phyloP scores from a whole-genome alignment of 2,888 invertebrate genomes.

The Calameuta filiformis region DNA sequence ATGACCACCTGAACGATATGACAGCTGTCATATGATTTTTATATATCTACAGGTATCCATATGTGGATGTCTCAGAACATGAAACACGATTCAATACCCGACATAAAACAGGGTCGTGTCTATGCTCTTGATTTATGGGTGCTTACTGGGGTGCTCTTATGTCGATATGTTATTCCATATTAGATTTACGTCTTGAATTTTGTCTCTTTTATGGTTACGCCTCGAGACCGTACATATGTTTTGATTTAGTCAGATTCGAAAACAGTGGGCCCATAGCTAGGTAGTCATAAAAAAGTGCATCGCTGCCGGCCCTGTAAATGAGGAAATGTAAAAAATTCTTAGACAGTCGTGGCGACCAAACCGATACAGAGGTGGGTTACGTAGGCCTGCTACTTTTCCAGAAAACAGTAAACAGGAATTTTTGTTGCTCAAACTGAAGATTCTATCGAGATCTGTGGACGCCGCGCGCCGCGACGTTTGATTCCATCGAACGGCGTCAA shows the following conservation, averaged over 20 bases:
- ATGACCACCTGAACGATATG: neutral
- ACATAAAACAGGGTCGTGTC: slow-evolving; percentile 31
- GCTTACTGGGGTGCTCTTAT: slow-evolving; percentile 29
- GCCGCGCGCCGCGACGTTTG: neutral
- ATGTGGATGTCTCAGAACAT: neutral
- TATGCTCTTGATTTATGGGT: slow-evolving; percentile 34
- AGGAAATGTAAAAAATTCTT: neutral
- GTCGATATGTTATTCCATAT: slow-evolving; percentile 32
- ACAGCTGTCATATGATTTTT: slow-evolving; percentile 3
- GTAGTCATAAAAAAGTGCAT: neutral
- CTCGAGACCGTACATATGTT: neutral
- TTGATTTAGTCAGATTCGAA: neutral
- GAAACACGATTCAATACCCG: slow-evolving; percentile 1
- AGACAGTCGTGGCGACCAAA: neutral
- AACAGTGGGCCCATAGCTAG: neutral
- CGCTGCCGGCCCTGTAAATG: neutral
- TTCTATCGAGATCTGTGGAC: neutral
- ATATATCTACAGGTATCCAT: neutral
- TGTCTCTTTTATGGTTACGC: slow-evolving; percentile 23
- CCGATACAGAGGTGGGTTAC: neutral
- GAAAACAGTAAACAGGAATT: neutral
- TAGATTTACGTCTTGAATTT: slow-evolving; percentile 33
- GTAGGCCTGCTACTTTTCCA: neutral
- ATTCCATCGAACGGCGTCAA: neutral
- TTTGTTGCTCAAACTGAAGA: neutral